Conservation (phyloP, 2,113 vertebrate genomes). For the Melanotaenia duboulayi region DNA sequence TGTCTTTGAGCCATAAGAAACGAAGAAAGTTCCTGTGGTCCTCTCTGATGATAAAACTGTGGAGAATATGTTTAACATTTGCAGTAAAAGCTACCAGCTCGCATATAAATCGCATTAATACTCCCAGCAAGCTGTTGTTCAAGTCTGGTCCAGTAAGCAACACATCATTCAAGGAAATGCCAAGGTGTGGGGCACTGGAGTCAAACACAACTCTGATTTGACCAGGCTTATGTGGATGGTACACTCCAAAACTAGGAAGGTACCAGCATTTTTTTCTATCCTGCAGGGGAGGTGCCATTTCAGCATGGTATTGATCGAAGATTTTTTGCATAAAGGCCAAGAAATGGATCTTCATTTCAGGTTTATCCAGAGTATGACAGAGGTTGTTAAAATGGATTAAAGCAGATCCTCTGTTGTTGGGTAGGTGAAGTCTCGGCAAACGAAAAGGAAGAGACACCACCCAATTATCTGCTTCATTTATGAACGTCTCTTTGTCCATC, state of each 20-base stretch:
- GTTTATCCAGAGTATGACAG: background rate
- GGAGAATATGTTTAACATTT: no score
- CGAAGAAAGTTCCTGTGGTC: no score
- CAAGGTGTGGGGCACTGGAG: background rate
- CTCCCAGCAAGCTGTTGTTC: background rate
- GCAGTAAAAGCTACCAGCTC: no score
- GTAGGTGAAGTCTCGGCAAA: no score
- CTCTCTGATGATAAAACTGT: no score
- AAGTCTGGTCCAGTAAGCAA: background rate
- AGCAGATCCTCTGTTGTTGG: no score
- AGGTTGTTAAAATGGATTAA: background rate
- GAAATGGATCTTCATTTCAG: no score
- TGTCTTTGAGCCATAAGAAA: no score
- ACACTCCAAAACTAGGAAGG: background rate
- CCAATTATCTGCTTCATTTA: no score
- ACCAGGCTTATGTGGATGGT: background rate
- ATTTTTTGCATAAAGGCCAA: no score
- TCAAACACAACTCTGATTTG: slow-evolving; percentile 15
- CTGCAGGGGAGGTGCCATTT: background rate
- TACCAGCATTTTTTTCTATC: background rate
- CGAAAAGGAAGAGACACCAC: no score
- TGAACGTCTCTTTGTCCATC: no score
- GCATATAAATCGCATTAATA: background rate
- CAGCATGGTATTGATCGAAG: background rate
- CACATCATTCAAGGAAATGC: background rate